phyloP scores from a whole-genome alignment of 2,797 vertebrate species.

The Sebastes ruberrimus region DNA sequence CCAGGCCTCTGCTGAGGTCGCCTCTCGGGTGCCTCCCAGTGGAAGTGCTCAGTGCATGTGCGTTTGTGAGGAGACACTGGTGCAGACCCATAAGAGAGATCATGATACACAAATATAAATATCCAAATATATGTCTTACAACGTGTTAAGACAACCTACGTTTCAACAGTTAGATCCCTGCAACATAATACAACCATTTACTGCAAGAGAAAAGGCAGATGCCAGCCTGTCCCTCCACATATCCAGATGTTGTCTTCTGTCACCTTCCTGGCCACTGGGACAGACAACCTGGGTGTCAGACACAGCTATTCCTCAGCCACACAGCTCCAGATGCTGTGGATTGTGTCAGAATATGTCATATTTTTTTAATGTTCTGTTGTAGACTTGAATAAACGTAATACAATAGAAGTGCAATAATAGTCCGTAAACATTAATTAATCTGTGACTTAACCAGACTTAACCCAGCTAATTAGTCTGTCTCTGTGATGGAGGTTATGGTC shows the following conservation, averaged over 20 bases:
- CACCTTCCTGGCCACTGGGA: neutral
- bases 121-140: neutral
- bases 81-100: neutral
- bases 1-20: neutral
- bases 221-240: slow-evolving; percentile 11
- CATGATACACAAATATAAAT: neutral
- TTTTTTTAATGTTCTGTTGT: neutral
- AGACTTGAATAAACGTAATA: neutral
- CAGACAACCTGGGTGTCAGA: neutral
- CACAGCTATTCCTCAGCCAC: slow-evolving; percentile 1
- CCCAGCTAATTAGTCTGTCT: slow-evolving; percentile 24
- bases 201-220: neutral
- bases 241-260: slow-evolving; percentile 28
- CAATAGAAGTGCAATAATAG: neutral
- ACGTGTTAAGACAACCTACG: neutral
- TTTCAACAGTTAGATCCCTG: neutral
- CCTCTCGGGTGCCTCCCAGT: neutral
- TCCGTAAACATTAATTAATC: slow-evolving; percentile 1
- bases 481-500: slow-evolving; percentile 22
- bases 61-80: neutral
- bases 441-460: slow-evolving; percentile 2
- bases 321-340: slow-evolving; percentile 3
- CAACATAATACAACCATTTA: neutral
- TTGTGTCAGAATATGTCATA: neutral
- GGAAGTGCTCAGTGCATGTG: accelerated